Evolutionary conservation across 2,113 vertebrate genomes (phyloP).

Genomic region (Phylloscopus trochilus): DNA sequence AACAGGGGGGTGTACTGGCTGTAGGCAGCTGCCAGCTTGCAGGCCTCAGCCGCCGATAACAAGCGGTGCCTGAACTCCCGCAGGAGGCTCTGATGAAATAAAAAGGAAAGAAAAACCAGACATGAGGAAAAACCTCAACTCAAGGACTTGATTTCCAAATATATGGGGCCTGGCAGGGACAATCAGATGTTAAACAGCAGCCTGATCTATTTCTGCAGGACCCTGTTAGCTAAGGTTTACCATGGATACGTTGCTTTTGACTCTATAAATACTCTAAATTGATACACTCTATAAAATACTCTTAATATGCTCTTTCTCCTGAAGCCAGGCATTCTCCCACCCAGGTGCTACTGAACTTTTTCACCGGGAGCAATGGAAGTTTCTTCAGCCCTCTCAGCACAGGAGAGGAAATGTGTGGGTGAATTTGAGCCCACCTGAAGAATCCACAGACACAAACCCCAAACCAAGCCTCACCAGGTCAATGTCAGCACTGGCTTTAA

Average conservation of each 20-base stretch:
- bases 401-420: background rate
- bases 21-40: conserved; percentile 85
- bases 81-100: conserved; percentile 72
- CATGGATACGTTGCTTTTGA: rapidly evolving
- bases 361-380: background rate
- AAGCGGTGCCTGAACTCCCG: conserved; percentile 79
- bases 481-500: conserved; percentile 76
- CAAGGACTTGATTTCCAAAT: background rate
- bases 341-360: background rate
- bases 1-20: conserved; percentile 90
- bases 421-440: background rate
- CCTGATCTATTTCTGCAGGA: background rate
- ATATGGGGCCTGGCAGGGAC: background rate
- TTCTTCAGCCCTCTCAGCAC: background rate
- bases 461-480: conserved; percentile 76
- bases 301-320: background rate
- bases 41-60: conserved; percentile 86
- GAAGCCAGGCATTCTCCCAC: background rate
- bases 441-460: background rate
- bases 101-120: no score
- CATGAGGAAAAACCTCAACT: background rate
- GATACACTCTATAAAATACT: background rate
- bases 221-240: background rate
- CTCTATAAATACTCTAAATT: background rate
- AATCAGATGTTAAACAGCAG: background rate